A percentile compares a stretch with the other conserved stretches of the same genome.
Evolutionary conservation across 2,797 vertebrate species (phyloP).

Genomic region (Sebastes diploproa): DNA sequence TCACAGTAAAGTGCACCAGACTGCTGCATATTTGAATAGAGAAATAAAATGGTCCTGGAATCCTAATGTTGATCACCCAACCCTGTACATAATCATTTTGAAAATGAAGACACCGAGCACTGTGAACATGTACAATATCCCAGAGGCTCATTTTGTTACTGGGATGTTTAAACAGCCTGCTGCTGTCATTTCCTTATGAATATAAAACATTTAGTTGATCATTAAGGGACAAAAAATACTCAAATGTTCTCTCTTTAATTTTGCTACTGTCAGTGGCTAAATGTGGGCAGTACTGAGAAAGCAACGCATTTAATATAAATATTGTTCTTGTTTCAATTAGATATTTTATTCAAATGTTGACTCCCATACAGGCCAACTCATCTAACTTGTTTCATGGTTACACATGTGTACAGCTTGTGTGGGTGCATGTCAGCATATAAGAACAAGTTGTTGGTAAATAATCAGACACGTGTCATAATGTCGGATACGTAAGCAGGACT

Average conservation of each 20-base stretch:
- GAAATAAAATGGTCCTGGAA: background rate
- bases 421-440: accelerated
- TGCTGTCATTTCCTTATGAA: background rate
- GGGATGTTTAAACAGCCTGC: background rate
- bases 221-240: background rate
- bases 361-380: too few relatives aligned
- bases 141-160: background rate
- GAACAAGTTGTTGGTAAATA: background rate
- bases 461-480: background rate
- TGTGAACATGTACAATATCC: background rate
- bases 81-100: background rate
- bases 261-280: too few relatives aligned
- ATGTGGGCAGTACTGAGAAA: background rate
- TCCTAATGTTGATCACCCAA: background rate
- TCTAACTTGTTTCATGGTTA: background rate
- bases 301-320: background rate
- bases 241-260: background rate
- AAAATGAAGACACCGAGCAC: background rate
- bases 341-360: too few relatives aligned
- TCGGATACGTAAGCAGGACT: accelerated
- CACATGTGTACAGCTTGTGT: too few relatives aligned
- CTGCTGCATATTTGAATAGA: conserved; percentile 6
- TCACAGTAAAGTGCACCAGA: background rate
- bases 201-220: background rate
- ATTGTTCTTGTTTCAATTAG: too few relatives aligned